These are phyloP conservation scores for Columba livia DNA, from an alignment of 2,113 vertebrate species.

Conservation along the genomic window DNA sequence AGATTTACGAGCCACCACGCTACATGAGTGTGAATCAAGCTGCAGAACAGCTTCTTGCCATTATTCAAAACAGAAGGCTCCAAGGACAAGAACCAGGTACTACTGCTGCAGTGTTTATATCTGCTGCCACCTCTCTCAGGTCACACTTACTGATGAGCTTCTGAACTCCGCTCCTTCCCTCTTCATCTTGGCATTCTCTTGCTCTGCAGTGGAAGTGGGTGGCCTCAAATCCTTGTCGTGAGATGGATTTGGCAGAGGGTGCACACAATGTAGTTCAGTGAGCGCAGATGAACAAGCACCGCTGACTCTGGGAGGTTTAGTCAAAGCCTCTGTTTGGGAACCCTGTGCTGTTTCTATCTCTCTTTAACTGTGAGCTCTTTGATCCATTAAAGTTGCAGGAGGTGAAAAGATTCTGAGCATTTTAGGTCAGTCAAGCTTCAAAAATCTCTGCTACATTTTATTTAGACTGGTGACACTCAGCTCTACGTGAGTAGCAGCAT, in stretches of 20 bases:
- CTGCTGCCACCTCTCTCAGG: neutral
- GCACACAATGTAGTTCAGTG: neutral
- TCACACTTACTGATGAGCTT: neutral
- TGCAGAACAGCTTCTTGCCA: constrained; percentile 88
- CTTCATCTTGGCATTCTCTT: neutral
- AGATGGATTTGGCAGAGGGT: neutral
- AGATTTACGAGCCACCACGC: constrained; percentile 90
- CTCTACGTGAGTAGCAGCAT: neutral
- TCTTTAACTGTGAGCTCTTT: neutral
- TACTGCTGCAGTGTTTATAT: neutral
- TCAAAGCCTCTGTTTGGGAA: neutral
- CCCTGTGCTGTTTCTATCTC: neutral
- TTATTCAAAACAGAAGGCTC: constrained; percentile 80
- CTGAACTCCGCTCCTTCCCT: neutral
- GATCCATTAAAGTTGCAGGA: neutral
- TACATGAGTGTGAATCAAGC: constrained; percentile 93
- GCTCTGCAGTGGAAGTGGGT: neutral
- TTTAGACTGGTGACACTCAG: neutral
- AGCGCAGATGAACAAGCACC: neutral
- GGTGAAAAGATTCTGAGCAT: neutral
- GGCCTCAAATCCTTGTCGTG: neutral
- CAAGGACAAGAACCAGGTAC: constrained; percentile 85
- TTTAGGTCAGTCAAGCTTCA: neutral
- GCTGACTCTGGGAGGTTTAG: neutral
- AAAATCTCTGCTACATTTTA: neutral